Percentiles rank a stretch among this genome's conserved stretches.
Conservation (phyloP, 2,888 invertebrate genomes). For the Carpatolechia fugitivella region DNA sequence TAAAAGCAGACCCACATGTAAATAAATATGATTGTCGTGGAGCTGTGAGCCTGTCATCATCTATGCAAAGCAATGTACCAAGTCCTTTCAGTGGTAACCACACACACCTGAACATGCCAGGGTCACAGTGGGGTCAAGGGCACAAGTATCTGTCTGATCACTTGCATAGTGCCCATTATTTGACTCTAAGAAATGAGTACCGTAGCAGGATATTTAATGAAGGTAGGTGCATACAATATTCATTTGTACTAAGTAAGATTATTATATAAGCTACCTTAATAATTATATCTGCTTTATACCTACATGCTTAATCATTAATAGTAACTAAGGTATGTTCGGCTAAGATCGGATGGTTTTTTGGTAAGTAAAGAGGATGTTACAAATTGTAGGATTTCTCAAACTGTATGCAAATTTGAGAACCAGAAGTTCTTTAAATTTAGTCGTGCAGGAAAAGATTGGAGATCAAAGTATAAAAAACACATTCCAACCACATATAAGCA, state of each 20-base stretch:
- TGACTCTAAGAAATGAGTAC: constrained; percentile 75
- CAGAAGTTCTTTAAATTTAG: too few species aligned
- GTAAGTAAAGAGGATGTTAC: too few species aligned
- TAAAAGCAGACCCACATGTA: constrained; percentile 77
- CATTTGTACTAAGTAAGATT: too few species aligned
- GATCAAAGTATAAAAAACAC: too few species aligned
- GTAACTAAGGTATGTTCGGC: too few species aligned
- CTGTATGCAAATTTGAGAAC: too few species aligned
- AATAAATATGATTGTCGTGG: constrained; percentile 84
- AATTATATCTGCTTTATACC: not conserved
- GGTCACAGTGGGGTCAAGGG: constrained; percentile 84
- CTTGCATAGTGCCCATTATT: constrained; percentile 82
- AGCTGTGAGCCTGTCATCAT: constrained; percentile 82
- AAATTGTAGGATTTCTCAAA: too few species aligned
- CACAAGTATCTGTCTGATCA: constrained; percentile 84
- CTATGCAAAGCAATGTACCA: constrained; percentile 88
- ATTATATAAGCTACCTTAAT: not conserved
- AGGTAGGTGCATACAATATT: constrained; percentile 48
- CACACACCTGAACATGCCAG: constrained; percentile 87
- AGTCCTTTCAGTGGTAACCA: constrained; percentile 81
- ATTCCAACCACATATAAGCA: too few species aligned
- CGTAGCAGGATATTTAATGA: constrained; percentile 43
- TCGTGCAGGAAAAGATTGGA: too few species aligned
- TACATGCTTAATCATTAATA: not conserved
- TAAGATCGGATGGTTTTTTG: too few species aligned